A percentile compares a stretch with the other conserved stretches of the same genome.
Conservation (phyloP, 2,888 invertebrate genomes). For the Cantharis rufa region DNA sequence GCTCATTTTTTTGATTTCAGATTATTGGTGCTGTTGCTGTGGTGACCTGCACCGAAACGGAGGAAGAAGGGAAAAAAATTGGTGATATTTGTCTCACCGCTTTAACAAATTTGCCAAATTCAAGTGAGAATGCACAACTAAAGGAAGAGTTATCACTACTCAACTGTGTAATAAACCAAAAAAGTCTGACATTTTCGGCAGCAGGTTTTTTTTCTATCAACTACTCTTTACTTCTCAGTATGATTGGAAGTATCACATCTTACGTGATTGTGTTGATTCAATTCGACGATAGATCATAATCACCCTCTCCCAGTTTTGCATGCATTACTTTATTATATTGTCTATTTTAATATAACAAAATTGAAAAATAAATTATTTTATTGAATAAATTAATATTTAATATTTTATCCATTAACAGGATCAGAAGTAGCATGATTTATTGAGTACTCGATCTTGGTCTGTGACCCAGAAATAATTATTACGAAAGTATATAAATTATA, state of each 20-base stretch:
- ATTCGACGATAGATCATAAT: neutral
- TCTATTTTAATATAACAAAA: too few species aligned
- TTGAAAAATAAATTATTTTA: too few species aligned
- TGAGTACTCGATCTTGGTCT: too few species aligned
- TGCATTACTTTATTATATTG: too few species aligned
- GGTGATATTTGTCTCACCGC: neutral
- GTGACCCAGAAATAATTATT: too few species aligned
- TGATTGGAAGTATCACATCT: neutral
- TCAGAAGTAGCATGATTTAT: too few species aligned
- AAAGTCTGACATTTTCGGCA: neutral
- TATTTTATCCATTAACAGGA: too few species aligned
- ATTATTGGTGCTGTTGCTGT: neutral
- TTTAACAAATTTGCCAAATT: neutral
- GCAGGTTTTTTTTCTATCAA: neutral
- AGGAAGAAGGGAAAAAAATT: neutral
- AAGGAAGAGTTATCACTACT: neutral
- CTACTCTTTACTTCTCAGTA: neutral
- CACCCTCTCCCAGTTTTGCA: too few species aligned
- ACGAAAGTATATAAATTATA: too few species aligned
- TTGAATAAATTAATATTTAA: too few species aligned
- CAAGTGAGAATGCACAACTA: neutral
- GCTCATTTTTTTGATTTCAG: neutral
- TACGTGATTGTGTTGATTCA: neutral
- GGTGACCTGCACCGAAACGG: neutral
- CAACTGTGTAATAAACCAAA: neutral